Base-by-base conservation (phyloP, 1,140 invertebrate genomes). In the Apolygus lucorum region DNA sequence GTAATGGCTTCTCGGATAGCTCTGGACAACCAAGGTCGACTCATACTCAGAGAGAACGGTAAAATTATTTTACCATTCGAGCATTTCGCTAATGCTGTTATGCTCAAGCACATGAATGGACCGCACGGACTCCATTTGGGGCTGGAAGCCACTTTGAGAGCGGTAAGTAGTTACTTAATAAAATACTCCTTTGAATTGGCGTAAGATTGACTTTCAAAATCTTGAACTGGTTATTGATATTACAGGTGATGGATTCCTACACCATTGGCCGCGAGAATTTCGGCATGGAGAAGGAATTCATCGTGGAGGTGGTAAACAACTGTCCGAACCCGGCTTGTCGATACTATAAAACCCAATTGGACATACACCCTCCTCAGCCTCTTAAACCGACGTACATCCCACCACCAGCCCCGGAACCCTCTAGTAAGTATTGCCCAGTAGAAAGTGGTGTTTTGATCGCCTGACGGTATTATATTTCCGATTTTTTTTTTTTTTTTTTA, bases 211-310 rank as follows among this genome's bases (percentile, higher is more conserved):
- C n/a, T n/a, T n/a, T n/a, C n/a, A n/a, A n/a, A n/a, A n/a, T n/a
- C n/a, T n/a, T n/a, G n/a, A n/a, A n/a, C n/a, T n/a, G n/a, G n/a
- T 13, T 54, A 42, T 22, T 67, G 29, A n/a, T n/a, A n/a, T 65
- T 28, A 67, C 59, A 86, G 85, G 85, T 89, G 24, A 89, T 91
- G 78, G 90, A 92, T 74, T 91, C 89, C 11, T 92, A 92, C 73
- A 92, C 90, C 65, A 91, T 92, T 76, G 90, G 90, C 0, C 80
- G 89, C 52, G 90, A 92, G 76, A 89, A 89, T 77, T 92, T 92
- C 81, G 90, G 90, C 26, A 92, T 92, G 90, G 90, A 92, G 77
- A 91, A 92, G 77, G 90, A 92, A 76, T 92, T 92, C 75, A 92
- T 92, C 52, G 84, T 91, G 68, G 90, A 92, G 79, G 90, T 92